These are phyloP conservation scores for Protomyctophum bolini DNA, from an alignment of 2,113 vertebrate species.

Conservation along the genomic window DNA sequence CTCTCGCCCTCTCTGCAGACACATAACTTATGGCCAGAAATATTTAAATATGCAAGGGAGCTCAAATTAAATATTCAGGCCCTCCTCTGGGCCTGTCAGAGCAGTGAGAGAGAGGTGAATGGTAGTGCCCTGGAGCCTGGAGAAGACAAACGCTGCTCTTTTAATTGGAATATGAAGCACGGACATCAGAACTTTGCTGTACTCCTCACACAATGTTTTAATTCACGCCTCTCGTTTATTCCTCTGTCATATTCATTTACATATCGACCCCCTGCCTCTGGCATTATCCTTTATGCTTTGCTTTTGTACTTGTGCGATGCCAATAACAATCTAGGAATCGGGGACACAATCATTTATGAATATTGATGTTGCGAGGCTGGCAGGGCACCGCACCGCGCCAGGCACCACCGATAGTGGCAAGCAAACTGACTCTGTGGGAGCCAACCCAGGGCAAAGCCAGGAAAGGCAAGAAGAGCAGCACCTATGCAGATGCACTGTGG, in stretches of 20 bases:
- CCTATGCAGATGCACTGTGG: too few relatives aligned
- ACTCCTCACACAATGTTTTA: slow-evolving; percentile 60
- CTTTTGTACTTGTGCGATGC: not conserved
- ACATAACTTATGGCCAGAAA: slow-evolving; percentile 9
- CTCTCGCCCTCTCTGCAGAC: too few relatives aligned
- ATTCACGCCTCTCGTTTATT: slow-evolving; percentile 43
- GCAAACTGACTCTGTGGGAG: too few relatives aligned
- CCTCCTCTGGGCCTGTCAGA: slow-evolving; percentile 35
- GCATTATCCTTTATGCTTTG: not conserved
- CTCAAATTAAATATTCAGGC: slow-evolving; percentile 47
- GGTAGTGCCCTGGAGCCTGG: slow-evolving; percentile 59
- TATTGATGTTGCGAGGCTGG: too few relatives aligned
- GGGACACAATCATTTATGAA: too few relatives aligned
- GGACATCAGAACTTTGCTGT: slow-evolving; percentile 48
- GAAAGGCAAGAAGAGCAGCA: too few relatives aligned
- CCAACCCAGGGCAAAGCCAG: too few relatives aligned
- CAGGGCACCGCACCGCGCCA: too few relatives aligned
- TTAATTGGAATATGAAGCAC: slow-evolving; percentile 73
- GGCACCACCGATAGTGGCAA: too few relatives aligned
- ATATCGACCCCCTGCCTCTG: slow-evolving; percentile 16
- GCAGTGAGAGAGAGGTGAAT: slow-evolving; percentile 59
- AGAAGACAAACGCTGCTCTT: slow-evolving; percentile 63
- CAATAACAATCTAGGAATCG: too few relatives aligned
- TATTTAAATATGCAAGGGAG: slow-evolving; percentile 26
- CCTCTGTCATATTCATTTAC: slow-evolving; percentile 57